Evolutionary conservation across 2,113 vertebrate genomes (phyloP).

Genomic region (Ovibos moschatus): DNA sequence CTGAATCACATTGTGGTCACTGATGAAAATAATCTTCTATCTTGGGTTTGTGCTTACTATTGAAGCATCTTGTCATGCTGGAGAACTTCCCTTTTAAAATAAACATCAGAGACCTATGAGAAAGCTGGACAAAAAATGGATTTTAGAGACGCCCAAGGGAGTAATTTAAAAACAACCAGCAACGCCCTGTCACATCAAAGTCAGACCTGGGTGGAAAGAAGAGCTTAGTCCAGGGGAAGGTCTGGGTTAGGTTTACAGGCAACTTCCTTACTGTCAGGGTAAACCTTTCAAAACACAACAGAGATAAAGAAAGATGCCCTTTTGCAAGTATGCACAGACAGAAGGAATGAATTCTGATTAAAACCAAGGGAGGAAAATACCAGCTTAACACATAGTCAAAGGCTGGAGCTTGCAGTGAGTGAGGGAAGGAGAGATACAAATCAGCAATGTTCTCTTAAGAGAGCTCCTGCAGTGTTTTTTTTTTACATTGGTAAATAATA

Average conservation of each 20-base stretch:
- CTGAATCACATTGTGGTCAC: neutral
- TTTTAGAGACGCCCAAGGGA: neutral
- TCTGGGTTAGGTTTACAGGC: neutral
- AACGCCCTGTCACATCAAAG: neutral
- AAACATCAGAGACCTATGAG: neutral
- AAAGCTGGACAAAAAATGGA: neutral
- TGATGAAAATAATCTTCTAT: neutral
- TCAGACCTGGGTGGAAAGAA: neutral
- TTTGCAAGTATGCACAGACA: neutral
- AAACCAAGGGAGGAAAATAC: neutral
- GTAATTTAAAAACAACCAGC: slow-evolving; percentile 15
- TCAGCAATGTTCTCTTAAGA: too few relatives aligned
- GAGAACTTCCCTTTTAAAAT: neutral
- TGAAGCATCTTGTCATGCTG: neutral
- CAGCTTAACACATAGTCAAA: neutral
- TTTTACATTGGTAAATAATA: neutral
- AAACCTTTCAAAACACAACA: neutral
- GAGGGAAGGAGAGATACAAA: neutral
- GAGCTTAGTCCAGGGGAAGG: neutral
- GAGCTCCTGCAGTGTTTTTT: neutral
- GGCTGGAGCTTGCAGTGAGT: neutral
- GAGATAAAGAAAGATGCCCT: neutral
- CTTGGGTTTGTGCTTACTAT: neutral
- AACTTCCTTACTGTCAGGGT: neutral
- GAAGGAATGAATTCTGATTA: neutral